Evolutionary conservation across 2,797 vertebrate species (phyloP).

Genomic region (Steatocranus sp.): DNA sequence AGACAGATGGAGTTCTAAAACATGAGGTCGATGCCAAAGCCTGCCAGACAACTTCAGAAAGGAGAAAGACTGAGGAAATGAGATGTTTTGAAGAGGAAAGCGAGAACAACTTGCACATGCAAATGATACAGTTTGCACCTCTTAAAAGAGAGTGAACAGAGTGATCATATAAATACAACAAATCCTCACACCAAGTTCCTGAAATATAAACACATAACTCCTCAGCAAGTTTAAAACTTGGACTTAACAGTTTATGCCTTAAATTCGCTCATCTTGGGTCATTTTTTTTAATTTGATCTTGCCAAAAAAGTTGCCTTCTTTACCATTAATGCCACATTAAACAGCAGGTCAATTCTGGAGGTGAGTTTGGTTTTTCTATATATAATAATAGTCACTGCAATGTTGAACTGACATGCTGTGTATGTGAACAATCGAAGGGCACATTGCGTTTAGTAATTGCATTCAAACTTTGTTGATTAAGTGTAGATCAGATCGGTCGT

Average conservation of each 20-base stretch:
- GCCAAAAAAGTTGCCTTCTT: background rate
- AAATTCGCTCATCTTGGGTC: background rate
- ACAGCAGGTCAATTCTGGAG: background rate
- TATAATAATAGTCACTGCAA: background rate
- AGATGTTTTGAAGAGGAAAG: background rate
- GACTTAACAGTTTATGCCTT: background rate
- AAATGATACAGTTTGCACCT: background rate
- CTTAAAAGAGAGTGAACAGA: background rate
- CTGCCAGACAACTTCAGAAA: background rate
- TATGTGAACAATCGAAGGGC: background rate
- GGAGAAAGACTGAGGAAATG: background rate
- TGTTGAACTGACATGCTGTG: background rate
- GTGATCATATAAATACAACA: background rate
- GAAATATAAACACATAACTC: background rate
- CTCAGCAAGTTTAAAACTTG: background rate
- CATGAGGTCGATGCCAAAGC: background rate
- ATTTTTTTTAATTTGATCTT: background rate
- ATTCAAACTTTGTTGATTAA: conserved; percentile 7
- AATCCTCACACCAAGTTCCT: background rate
- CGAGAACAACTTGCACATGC: background rate
- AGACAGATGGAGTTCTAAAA: background rate
- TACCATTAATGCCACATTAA: background rate
- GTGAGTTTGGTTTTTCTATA: background rate
- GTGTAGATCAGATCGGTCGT: background rate
- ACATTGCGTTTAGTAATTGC: background rate